Percentiles rank a stretch among this genome's conserved stretches.
These are phyloP conservation scores for Glaucidium brasilianum DNA, from an alignment of 2,113 vertebrate species.

Conservation along the genomic window DNA sequence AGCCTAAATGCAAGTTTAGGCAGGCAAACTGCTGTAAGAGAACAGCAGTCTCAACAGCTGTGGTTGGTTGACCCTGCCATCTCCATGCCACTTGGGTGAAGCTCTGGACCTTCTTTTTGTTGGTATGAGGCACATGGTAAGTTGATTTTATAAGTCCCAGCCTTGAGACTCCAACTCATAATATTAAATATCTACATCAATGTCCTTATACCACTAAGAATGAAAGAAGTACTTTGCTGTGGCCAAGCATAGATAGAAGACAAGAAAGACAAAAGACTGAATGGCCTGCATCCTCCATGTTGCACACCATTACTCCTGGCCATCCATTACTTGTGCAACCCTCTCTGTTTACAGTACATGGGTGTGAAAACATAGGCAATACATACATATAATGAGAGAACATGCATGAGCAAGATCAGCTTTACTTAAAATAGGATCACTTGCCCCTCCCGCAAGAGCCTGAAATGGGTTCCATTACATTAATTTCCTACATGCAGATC, in stretches of 20 bases:
- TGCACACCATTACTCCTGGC: not conserved
- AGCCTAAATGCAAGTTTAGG: not conserved
- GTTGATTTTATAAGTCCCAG: not conserved
- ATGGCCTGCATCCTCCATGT: not conserved
- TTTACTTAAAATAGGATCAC: not conserved
- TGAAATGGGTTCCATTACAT: not conserved
- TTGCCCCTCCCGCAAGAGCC: not conserved
- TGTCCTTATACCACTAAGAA: not conserved
- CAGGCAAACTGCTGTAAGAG: not conserved
- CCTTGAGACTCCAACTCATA: not conserved
- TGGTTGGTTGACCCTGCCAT: not conserved
- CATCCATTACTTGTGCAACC: not conserved
- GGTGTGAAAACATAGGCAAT: not conserved
- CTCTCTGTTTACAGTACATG: not conserved
- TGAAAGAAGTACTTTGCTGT: not conserved
- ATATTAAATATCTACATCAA: not conserved
- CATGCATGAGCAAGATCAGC: accelerated
- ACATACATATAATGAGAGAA: not conserved
- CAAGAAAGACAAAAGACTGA: not conserved
- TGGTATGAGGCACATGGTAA: not conserved
- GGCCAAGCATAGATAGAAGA: not conserved
- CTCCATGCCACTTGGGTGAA: not conserved
- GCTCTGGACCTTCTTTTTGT: not conserved
- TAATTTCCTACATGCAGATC: not conserved
- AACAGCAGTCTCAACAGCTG: not conserved